Evolutionary conservation across 2,113 vertebrate genomes (phyloP).

Genomic region (Festucalex cinctus): DNA sequence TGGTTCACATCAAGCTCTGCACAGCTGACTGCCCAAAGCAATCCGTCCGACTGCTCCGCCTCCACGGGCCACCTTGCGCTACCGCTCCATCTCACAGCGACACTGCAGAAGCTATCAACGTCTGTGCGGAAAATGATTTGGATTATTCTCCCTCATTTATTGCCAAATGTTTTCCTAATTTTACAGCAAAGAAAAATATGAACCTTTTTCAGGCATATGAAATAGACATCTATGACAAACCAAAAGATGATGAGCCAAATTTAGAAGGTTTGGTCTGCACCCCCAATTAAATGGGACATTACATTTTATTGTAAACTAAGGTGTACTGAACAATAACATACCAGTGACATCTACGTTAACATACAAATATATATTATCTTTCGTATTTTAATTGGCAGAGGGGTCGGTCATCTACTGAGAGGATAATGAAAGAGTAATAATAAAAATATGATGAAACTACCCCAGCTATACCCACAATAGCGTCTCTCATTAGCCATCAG

Average conservation of each 20-base stretch:
- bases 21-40: slow-evolving; percentile 37
- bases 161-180: no score
- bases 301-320: not conserved
- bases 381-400: slow-evolving; percentile 9
- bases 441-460: slow-evolving; percentile 68
- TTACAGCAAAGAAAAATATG: no score
- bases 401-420: slow-evolving; percentile 64
- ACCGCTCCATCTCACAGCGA: slow-evolving; percentile 28
- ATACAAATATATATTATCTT: not conserved
- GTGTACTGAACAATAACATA: not conserved
- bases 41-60: slow-evolving; percentile 17
- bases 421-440: slow-evolving; percentile 74
- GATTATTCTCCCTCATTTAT: not conserved
- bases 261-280: no score
- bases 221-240: not conserved
- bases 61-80: slow-evolving; percentile 33
- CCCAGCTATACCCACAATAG: slow-evolving; percentile 70
- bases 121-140: slow-evolving; percentile 11
- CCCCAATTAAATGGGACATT: not conserved
- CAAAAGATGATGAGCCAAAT: no score
- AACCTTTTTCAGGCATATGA: not conserved
- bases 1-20: slow-evolving; percentile 33
- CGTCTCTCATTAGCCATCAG: slow-evolving; percentile 70
- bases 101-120: slow-evolving; percentile 19
- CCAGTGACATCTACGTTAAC: slow-evolving; percentile 10